A percentile compares a stretch with the other conserved stretches of the same genome.
phyloP scores from a whole-genome alignment of 1,140 invertebrate genomes.

The Gryllus bimaculatus region DNA sequence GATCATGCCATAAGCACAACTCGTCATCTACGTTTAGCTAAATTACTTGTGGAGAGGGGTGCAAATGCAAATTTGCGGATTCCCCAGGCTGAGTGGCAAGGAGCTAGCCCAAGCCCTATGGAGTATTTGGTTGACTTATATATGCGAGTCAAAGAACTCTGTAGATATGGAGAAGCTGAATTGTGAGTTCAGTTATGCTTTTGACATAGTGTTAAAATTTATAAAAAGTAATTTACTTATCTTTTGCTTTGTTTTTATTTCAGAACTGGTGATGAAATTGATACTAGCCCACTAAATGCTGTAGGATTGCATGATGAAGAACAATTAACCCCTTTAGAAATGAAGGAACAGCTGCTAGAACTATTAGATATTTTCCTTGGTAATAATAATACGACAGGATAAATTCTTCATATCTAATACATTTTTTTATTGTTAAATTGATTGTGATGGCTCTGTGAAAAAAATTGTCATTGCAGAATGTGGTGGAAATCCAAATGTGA shows the following conservation, averaged over 20 bases:
- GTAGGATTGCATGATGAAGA: constrained; percentile 10
- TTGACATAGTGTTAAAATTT: neutral
- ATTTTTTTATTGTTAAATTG: neutral
- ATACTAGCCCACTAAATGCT: neutral
- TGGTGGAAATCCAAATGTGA: constrained; percentile 11
- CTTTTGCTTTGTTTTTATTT: neutral
- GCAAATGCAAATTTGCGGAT: constrained; percentile 11
- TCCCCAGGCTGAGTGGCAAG: constrained; percentile 8
- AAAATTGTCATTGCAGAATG: neutral
- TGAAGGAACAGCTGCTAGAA: constrained; percentile 7
- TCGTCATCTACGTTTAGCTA: constrained; percentile 5
- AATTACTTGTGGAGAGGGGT: constrained; percentile 8
- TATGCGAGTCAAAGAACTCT: neutral
- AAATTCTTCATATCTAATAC: neutral
- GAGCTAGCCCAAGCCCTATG: constrained; percentile 10
- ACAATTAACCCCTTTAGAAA: neutral
- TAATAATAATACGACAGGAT: neutral
- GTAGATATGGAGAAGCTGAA: neutral
- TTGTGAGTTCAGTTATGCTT: constrained; percentile 7
- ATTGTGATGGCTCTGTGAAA: neutral
- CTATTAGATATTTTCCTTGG: constrained; percentile 9
- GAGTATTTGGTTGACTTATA: constrained; percentile 8
- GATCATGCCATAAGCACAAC: neutral
- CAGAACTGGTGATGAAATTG: neutral
- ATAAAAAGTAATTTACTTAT: neutral